These are phyloP conservation scores for Lasaia peninsularis DNA, from an alignment of 1,140 invertebrate genomes.

Conservation along the genomic window DNA sequence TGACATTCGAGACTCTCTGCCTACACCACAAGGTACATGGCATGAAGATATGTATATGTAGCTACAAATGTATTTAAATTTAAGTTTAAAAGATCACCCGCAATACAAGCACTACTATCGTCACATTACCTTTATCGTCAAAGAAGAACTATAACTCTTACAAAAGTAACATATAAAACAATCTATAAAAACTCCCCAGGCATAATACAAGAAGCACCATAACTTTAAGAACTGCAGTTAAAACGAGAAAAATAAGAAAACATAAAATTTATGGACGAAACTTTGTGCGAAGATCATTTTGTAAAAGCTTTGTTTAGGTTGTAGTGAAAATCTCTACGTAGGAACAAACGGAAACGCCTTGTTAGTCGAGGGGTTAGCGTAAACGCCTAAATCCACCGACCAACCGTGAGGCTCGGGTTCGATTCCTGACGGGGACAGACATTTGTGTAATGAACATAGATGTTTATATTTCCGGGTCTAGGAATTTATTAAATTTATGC, in stretches of 20 bases:
- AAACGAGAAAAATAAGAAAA: slow-evolving; percentile 7
- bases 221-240: slow-evolving; percentile 9
- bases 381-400: too few species aligned
- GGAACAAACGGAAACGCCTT: background rate
- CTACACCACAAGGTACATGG: too few species aligned
- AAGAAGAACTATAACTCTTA: background rate
- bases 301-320: slow-evolving; percentile 4
- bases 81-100: too few species aligned
- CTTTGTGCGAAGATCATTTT: slow-evolving; percentile 9
- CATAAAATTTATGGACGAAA: slow-evolving; percentile 4
- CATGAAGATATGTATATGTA: too few species aligned
- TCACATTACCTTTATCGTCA: background rate
- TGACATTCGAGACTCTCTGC: too few species aligned
- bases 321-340: background rate
- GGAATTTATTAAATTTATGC: too few species aligned
- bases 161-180: slow-evolving; percentile 8
- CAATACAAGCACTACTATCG: background rate
- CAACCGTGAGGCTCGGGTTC: too few species aligned
- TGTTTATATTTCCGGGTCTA: too few species aligned
- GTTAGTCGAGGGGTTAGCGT: too few species aligned
- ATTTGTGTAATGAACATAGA: too few species aligned
- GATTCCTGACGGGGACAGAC: too few species aligned
- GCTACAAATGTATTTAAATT: too few species aligned
- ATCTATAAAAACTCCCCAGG: slow-evolving; percentile 6
- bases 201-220: slow-evolving; percentile 4